Evolutionary conservation across 2,888 invertebrate species (phyloP).

Genomic region (Harpalus rufipes): DNA sequence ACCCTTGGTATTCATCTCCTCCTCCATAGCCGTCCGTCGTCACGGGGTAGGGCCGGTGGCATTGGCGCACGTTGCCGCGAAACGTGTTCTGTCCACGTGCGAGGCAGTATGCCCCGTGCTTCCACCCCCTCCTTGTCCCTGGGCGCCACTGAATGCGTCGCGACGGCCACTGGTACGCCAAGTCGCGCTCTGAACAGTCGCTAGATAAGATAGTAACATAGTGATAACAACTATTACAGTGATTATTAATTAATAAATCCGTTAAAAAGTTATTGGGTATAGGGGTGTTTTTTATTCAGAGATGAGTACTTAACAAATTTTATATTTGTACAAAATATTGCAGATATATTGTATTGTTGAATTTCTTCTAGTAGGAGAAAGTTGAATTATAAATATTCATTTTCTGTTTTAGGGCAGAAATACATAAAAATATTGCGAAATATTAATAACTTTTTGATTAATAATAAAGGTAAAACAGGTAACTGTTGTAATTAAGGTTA

Average conservation of each 20-base stretch:
- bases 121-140: conserved; percentile 19
- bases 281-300: background rate
- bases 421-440: background rate
- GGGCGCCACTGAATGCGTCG: conserved; percentile 11
- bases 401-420: background rate
- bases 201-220: background rate
- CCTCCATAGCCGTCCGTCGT: conserved; percentile 34
- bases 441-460: background rate
- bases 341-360: background rate
- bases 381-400: background rate
- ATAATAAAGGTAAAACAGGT: background rate
- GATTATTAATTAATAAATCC: too few species aligned
- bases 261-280: background rate
- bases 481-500: conserved; percentile 6
- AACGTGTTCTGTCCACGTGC: conserved; percentile 62
- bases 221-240: background rate
- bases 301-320: background rate
- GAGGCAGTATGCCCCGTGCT: conserved; percentile 32
- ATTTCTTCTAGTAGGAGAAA: background rate
- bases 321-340: background rate
- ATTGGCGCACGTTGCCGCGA: conserved; percentile 55
- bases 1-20: background rate
- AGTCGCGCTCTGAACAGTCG: background rate
- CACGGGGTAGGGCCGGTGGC: conserved; percentile 25
- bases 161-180: conserved; percentile 18